Conservation (phyloP, 2,888 invertebrate species). For the Hydriomena furcata region DNA sequence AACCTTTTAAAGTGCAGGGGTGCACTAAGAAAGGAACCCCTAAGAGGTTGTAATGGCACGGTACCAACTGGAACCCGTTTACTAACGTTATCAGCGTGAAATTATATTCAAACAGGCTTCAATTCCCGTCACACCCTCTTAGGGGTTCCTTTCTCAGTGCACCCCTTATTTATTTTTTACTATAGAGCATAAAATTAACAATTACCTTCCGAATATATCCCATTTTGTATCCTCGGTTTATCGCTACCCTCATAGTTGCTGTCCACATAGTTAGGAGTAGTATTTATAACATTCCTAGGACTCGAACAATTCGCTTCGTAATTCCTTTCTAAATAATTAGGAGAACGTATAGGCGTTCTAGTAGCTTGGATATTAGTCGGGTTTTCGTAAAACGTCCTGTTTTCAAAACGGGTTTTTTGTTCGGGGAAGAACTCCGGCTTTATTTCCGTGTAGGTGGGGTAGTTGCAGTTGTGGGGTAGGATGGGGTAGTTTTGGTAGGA, state of each 20-base stretch:
- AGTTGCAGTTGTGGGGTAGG: slow-evolving; percentile 65
- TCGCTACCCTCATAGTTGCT: slow-evolving; percentile 60
- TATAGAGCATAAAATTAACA: no score
- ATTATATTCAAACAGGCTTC: no score
- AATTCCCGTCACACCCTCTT: no score
- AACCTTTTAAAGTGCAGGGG: no score
- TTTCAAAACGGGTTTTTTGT: slow-evolving; percentile 59
- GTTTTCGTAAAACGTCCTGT: slow-evolving; percentile 70
- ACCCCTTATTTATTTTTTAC: no score
- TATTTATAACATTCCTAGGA: slow-evolving; percentile 66
- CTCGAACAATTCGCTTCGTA: slow-evolving; percentile 66
- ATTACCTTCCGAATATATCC: slow-evolving; percentile 62
- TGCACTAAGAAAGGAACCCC: no score
- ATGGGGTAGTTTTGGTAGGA: slow-evolving; percentile 78
- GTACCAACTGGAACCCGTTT: no score
- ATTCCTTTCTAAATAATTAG: slow-evolving; percentile 65
- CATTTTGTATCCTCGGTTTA: slow-evolving; percentile 52
- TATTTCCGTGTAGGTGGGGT: slow-evolving; percentile 74
- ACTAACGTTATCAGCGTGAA: no score
- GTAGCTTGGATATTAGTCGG: slow-evolving; percentile 57
- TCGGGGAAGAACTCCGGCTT: slow-evolving; percentile 63
- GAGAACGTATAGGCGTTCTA: slow-evolving; percentile 57
- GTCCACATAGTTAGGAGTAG: slow-evolving; percentile 67
- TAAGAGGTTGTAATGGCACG: no score
- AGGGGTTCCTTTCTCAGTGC: no score